Percentiles rank a stretch among this genome's conserved stretches.
Evolutionary conservation across 2,113 vertebrate genomes (phyloP).

Genomic region (Ursus arctos): DNA sequence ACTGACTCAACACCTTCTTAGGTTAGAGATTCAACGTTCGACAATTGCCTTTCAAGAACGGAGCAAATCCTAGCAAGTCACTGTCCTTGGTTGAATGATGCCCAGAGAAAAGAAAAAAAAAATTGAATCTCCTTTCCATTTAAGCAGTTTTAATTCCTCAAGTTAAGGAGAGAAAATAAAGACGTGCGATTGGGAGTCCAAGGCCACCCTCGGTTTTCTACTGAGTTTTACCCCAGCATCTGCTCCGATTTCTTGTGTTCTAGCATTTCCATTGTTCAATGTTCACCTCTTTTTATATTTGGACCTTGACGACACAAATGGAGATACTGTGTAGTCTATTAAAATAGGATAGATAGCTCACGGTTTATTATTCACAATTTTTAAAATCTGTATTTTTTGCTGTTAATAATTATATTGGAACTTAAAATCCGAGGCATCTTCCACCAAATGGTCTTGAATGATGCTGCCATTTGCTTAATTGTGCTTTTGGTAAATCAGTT

Average conservation of each 20-base stretch:
- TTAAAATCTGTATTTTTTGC: conserved; percentile 38
- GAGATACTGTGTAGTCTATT: conserved; percentile 57
- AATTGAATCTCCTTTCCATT: background rate
- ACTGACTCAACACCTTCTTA: background rate
- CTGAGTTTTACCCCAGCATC: conserved; percentile 63
- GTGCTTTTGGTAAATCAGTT: conserved; percentile 81
- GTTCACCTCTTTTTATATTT: conserved; percentile 64
- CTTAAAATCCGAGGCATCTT: background rate
- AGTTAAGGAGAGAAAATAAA: conserved; percentile 46
- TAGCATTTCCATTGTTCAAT: conserved; percentile 53
- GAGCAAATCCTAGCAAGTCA: background rate
- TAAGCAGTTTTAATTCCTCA: background rate
- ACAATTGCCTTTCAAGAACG: background rate
- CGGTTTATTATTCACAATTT: conserved; percentile 55
- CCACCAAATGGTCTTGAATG: conserved; percentile 51
- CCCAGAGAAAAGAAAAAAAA: conserved; percentile 8
- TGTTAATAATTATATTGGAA: background rate
- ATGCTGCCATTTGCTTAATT: conserved; percentile 76
- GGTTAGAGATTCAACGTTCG: conserved; percentile 52
- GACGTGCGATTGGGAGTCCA: conserved; percentile 31
- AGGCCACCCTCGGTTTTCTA: conserved; percentile 47
- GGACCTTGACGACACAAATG: conserved; percentile 70
- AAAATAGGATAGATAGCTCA: conserved; percentile 53
- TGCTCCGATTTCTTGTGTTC: conserved; percentile 67
- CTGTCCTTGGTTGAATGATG: conserved; percentile 64